A percentile compares a stretch with the other conserved stretches of the same genome.
Evolutionary conservation across 2,797 vertebrate genomes (phyloP).

Genomic region (Xyrichtys novacula): DNA sequence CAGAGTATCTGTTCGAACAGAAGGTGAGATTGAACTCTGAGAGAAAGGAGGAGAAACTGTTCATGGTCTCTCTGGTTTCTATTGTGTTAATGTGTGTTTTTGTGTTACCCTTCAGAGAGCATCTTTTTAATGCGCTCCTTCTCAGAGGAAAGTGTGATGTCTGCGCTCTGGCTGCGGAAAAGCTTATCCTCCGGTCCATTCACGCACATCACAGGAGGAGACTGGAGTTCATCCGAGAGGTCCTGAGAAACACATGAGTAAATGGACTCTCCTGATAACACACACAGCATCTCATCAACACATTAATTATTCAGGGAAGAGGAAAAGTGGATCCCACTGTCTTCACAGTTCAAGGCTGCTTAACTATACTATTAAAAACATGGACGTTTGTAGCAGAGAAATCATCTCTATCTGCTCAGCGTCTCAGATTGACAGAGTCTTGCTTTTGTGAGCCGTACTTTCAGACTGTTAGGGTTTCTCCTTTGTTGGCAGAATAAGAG

Average conservation of each 20-base stretch:
- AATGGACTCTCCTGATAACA: slow-evolving; percentile 55
- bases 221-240: slow-evolving; percentile 86
- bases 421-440: neutral
- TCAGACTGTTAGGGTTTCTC: neutral
- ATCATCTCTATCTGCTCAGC: neutral
- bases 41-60: neutral
- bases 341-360: neutral
- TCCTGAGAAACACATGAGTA: slow-evolving; percentile 80
- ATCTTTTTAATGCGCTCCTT: slow-evolving; percentile 97
- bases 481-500: neutral
- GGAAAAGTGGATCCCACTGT: neutral
- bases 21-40: slow-evolving; percentile 11
- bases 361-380: neutral
- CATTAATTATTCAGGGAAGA: neutral
- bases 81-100: neutral
- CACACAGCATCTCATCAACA: neutral
- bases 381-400: neutral
- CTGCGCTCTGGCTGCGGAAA: slow-evolving; percentile 95
- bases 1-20: neutral
- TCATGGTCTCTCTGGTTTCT: neutral
- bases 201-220: slow-evolving; percentile 85
- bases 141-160: slow-evolving; percentile 91
- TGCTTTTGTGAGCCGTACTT: neutral
- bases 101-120: slow-evolving; percentile 94
- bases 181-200: slow-evolving; percentile 96